Base-by-base conservation (phyloP, 2,113 vertebrate genomes). In the Mionectes macconnelli region DNA sequence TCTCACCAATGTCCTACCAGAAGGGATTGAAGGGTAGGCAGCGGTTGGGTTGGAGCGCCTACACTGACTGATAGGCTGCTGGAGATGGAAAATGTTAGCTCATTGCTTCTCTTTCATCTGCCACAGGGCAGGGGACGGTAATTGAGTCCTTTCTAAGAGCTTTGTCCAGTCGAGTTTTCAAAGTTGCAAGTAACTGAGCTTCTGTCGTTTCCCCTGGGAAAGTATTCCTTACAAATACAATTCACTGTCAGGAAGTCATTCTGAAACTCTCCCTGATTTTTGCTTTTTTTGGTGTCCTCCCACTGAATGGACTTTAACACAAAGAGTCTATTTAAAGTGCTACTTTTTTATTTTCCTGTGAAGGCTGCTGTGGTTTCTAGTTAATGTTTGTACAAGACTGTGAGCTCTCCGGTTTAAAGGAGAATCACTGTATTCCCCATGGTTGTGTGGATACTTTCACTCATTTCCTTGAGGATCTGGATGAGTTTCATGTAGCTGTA, bases 151-250 rank as follows among this genome's bases (percentile, higher is more conserved):
- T 74, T 80, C 75, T 80, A 93, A 60, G 69, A 47, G 78, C 89
- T 84, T 93, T 10, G 9, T 93, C 78, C 77, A 79, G 42, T 90
- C 1, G 14, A 42, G 44, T 83, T 90, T 95, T 76, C 68, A 64
- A 64, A 94, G 70, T 28, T 75, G 33, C 75, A 89, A 78, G 73
- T 82, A 81, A 77, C 37, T 64, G 67, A 92, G 77, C 83, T 93
- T 68, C 88, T 90, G 67, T 88, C 1, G 6, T 90, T 97, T 95
- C 93, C 89, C 84, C 93, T 93, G 88, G 90, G 93, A 95, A 95
- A 87, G 52, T 93, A 88, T 95, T 96, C 84, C 92, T 95, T 96
- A 92, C 85, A 87, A 93, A 94, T 94, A 92, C 94, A 96, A 85
- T 93, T 91, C 77, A 56, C 68, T 92, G 79, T 96, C 79, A 93